phyloP scores from a whole-genome alignment of 2,113 vertebrate genomes.

The Mionectes macconnelli region DNA sequence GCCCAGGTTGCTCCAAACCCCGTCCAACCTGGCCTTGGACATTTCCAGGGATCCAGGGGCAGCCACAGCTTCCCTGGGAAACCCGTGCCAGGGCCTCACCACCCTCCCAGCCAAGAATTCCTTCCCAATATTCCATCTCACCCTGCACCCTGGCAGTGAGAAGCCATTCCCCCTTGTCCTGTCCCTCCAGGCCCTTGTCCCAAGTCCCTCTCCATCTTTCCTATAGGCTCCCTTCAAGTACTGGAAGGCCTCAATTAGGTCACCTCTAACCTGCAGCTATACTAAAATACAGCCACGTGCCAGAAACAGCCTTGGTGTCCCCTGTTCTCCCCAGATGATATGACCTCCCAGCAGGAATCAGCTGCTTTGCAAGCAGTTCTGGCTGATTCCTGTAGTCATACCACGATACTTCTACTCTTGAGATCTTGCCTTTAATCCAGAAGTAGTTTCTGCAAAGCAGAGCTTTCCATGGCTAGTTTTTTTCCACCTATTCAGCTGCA shows the following conservation, averaged over 20 bases:
- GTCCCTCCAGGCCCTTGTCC: background rate
- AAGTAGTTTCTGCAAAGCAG: background rate
- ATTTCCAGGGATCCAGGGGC: background rate
- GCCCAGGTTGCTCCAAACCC: rapidly evolving
- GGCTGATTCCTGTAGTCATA: background rate
- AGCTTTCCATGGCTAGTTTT: rapidly evolving
- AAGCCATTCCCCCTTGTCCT: background rate
- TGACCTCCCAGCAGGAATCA: background rate
- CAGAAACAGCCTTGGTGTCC: background rate
- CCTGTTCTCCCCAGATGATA: background rate
- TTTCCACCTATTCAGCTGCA: background rate
- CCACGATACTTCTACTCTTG: background rate
- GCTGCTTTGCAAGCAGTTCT: background rate
- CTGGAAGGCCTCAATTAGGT: background rate
- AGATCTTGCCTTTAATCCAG: background rate
- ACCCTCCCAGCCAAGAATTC: rapidly evolving
- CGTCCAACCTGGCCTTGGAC: rapidly evolving
- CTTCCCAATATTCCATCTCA: background rate
- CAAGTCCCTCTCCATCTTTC: background rate
- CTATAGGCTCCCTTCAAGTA: background rate
- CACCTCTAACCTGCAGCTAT: background rate
- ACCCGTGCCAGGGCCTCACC: rapidly evolving
- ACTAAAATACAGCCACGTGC: background rate
- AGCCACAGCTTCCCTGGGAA: background rate
- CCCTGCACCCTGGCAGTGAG: background rate